Evolutionary conservation across 2,888 invertebrate species (phyloP).

Genomic region (Nomada fucata): DNA sequence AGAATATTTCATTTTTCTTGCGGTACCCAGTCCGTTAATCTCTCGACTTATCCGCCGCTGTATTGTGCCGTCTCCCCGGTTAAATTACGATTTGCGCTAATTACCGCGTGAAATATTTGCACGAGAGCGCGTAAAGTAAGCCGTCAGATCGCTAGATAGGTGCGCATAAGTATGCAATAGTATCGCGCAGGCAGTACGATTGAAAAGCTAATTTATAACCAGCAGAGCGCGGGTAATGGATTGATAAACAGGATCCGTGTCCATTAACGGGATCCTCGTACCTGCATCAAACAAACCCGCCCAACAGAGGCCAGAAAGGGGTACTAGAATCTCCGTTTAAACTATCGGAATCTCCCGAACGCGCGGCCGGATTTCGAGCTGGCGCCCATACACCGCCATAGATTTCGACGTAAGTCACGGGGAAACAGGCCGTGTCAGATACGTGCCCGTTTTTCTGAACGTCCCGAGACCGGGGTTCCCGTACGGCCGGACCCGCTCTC

Average conservation of each 20-base stretch:
- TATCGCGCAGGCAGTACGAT: conserved; percentile 36
- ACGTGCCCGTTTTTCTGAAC: conserved; percentile 29
- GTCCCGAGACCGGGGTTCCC: not conserved
- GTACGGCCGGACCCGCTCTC: conserved; percentile 48
- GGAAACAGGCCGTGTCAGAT: conserved; percentile 36
- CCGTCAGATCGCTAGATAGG: conserved; percentile 43
- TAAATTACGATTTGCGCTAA: conserved; percentile 59
- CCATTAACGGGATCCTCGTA: conserved; percentile 45
- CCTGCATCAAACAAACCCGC: conserved; percentile 26
- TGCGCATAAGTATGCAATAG: conserved; percentile 8
- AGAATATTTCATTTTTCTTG: conserved; percentile 61
- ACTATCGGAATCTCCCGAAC: conserved; percentile 10
- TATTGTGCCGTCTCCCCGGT: conserved; percentile 39
- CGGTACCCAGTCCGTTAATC: conserved; percentile 54
- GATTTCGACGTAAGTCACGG: conserved; percentile 36
- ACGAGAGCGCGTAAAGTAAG: conserved; percentile 38
- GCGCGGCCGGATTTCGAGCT: conserved; percentile 6
- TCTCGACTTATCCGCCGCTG: conserved; percentile 58
- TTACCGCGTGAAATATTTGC: conserved; percentile 55
- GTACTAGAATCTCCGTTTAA: not conserved
- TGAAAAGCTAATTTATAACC: conserved; percentile 34
- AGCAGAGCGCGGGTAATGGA: conserved; percentile 19
- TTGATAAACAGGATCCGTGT: conserved; percentile 55
- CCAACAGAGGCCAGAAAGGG: conserved; percentile 18
- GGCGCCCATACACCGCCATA: conserved; percentile 24